Evolutionary conservation across 2,113 vertebrate species (phyloP).

Genomic region (Nerophis lumbriciformis): DNA sequence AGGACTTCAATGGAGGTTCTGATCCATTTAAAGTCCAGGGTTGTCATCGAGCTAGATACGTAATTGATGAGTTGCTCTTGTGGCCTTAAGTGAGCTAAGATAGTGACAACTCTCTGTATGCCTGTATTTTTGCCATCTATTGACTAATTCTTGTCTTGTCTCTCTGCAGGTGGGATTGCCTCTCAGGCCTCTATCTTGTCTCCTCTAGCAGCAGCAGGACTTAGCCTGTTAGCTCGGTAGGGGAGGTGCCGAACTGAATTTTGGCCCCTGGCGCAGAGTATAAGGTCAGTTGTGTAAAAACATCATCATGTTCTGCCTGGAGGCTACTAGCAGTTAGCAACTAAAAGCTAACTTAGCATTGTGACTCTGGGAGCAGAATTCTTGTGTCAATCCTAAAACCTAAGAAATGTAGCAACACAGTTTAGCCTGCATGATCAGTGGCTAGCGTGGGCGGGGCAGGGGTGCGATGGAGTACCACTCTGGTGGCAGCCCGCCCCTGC

Average conservation of each 20-base stretch:
- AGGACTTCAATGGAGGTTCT: too few relatives aligned
- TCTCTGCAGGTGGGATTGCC: slow-evolving; percentile 2
- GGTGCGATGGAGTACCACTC: slow-evolving; percentile 76
- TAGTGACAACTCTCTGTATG: too few relatives aligned
- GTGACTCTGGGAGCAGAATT: neutral
- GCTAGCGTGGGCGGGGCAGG: slow-evolving; percentile 46
- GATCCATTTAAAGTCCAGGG: too few relatives aligned
- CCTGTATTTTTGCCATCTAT: too few relatives aligned
- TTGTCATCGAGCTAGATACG: too few relatives aligned
- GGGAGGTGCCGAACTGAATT: too few relatives aligned
- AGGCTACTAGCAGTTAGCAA: slow-evolving; percentile 1
- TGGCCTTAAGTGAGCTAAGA: too few relatives aligned
- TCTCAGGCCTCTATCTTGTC: neutral
- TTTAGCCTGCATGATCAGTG: neutral
- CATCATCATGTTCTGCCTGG: neutral
- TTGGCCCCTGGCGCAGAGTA: neutral
- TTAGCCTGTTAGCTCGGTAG: neutral
- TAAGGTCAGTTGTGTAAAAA: neutral
- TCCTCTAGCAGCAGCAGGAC: neutral
- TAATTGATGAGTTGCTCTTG: too few relatives aligned
- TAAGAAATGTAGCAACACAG: slow-evolving; percentile 35
- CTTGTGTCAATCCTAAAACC: neutral
- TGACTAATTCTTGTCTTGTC: too few relatives aligned
- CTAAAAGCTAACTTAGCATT: neutral
- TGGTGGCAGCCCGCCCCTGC: slow-evolving; percentile 74